phyloP scores from a whole-genome alignment of 2,797 vertebrate genomes.

The Nyctibius grandis region DNA sequence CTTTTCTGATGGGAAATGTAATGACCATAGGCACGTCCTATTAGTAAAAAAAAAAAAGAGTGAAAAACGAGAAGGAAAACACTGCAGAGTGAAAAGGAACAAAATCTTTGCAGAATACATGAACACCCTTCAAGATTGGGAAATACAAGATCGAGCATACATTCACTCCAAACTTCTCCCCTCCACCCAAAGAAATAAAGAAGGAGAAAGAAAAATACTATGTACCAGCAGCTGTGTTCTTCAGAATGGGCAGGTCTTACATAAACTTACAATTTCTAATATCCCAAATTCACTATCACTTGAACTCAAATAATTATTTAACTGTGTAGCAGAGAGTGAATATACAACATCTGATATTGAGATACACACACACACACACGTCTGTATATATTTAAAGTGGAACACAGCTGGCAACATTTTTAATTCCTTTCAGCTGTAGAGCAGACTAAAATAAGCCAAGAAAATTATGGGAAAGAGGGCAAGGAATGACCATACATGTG shows the following conservation, averaged over 20 bases:
- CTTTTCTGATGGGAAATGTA: background rate
- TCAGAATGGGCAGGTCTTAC: background rate
- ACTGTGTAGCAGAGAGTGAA: background rate
- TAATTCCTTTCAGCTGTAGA: background rate
- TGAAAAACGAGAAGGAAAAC: background rate
- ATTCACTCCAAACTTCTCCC: background rate
- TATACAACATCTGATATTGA: background rate
- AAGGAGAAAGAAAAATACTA: background rate
- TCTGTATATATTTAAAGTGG: background rate
- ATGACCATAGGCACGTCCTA: background rate
- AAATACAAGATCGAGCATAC: background rate
- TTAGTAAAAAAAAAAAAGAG: background rate
- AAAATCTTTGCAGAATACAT: slow-evolving; percentile 22
- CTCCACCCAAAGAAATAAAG: background rate
- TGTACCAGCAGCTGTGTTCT: background rate
- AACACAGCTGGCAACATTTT: background rate
- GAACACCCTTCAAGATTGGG: background rate
- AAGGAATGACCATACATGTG: background rate
- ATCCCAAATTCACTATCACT: background rate
- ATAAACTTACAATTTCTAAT: background rate
- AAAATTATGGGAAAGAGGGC: background rate
- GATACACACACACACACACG: background rate
- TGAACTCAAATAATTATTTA: background rate
- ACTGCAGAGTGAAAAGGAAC: background rate
- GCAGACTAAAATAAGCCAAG: background rate